Percentiles rank a stretch among this genome's conserved stretches.
These are phyloP conservation scores for Tragulus kanchil DNA, from an alignment of 2,113 vertebrate species.

Conservation along the genomic window DNA sequence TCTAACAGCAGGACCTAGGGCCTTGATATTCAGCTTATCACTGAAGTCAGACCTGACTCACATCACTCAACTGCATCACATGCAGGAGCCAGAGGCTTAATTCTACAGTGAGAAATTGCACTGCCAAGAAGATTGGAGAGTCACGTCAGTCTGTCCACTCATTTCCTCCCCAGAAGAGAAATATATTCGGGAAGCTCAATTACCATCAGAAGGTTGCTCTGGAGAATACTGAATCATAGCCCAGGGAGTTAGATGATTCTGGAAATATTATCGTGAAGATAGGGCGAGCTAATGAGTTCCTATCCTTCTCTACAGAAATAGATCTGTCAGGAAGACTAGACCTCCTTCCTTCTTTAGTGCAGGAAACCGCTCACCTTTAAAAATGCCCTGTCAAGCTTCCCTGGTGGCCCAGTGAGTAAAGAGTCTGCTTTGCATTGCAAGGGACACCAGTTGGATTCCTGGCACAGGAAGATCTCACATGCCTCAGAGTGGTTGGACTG, in stretches of 20 bases:
- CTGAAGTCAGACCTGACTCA: background rate
- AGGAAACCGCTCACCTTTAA: background rate
- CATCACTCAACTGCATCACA: background rate
- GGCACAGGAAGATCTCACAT: too few species aligned
- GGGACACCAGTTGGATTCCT: too few species aligned
- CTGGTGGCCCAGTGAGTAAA: too few species aligned
- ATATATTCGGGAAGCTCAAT: constrained; percentile 34
- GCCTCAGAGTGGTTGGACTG: too few species aligned
- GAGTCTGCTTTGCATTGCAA: too few species aligned
- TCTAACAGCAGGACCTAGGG: background rate
- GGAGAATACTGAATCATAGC: background rate
- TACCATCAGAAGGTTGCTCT: background rate
- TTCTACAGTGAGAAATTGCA: constrained; percentile 4
- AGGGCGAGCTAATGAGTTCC: background rate
- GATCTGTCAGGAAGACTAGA: background rate
- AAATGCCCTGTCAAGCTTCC: too few species aligned
- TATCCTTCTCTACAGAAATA: background rate
- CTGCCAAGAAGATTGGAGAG: background rate
- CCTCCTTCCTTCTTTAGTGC: background rate
- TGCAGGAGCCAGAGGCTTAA: background rate
- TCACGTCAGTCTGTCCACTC: background rate
- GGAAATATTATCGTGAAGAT: background rate
- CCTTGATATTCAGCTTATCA: background rate
- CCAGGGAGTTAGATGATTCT: background rate
- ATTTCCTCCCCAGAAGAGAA: constrained; percentile 40